Conservation (phyloP, 2,888 invertebrate genomes). For the Hydrotaea diabolus region DNA sequence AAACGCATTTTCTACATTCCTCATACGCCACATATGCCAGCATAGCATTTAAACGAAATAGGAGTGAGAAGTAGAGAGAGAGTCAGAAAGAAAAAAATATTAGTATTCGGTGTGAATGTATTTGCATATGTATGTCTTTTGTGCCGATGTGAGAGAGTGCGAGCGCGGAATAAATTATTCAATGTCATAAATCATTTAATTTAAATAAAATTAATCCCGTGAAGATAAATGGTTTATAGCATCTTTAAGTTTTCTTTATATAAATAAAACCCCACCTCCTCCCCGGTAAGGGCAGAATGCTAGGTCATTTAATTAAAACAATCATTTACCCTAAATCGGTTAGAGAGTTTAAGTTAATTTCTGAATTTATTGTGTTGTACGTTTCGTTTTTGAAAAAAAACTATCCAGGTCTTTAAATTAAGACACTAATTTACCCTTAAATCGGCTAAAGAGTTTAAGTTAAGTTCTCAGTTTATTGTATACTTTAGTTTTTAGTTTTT, state of each 20-base stretch:
- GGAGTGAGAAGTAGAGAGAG: no score
- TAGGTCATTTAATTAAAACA: not conserved
- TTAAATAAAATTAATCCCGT: constrained; percentile 32
- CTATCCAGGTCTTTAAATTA: no score
- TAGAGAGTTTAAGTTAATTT: no score
- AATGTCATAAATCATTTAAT: constrained; percentile 47
- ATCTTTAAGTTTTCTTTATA: not conserved
- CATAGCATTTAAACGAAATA: not conserved
- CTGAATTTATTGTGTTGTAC: no score
- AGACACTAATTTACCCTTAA: no score
- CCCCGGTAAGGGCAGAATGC: not conserved
- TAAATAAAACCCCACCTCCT: no score
- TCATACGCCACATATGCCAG: constrained; percentile 3
- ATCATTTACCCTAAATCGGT: no score
- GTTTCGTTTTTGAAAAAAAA: no score
- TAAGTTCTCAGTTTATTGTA: no score
- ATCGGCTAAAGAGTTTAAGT: no score
- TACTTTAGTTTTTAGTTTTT: no score
- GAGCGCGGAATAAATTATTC: not conserved
- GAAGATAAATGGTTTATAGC: constrained; percentile 3
- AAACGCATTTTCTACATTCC: not conserved
- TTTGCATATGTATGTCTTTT: not conserved
- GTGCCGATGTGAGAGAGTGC: not conserved
- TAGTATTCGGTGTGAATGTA: constrained; percentile 4
- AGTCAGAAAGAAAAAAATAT: not conserved